These are phyloP conservation scores for Oscheius sp. DNA, from an alignment of 2,888 invertebrate species.

Conservation along the genomic window DNA sequence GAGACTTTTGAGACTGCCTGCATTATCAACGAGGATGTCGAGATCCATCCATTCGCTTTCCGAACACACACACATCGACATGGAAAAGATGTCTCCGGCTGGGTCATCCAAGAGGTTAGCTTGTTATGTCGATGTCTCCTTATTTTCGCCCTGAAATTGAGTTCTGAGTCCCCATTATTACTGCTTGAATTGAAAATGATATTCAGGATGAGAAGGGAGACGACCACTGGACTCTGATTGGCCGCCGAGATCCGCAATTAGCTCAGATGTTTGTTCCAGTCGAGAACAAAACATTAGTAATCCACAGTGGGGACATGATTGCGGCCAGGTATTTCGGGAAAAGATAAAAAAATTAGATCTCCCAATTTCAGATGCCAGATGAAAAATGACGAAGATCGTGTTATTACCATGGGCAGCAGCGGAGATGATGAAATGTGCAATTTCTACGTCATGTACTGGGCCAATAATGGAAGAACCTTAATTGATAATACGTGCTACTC, in stretches of 20 bases:
- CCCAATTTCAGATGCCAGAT: conserved; percentile 60
- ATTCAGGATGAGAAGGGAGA: conserved; percentile 47
- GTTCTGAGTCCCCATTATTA: not conserved
- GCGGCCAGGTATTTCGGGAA: conserved; percentile 39
- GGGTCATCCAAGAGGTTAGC: conserved; percentile 64
- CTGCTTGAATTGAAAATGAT: not conserved
- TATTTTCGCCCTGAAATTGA: not conserved
- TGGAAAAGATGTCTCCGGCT: conserved; percentile 66
- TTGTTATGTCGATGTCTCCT: not conserved
- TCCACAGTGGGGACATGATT: conserved; percentile 74
- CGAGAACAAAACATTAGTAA: conserved; percentile 78
- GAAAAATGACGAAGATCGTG: conserved; percentile 68
- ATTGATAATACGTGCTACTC: conserved; percentile 69
- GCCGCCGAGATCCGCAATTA: conserved; percentile 86
- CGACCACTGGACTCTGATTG: conserved; percentile 85
- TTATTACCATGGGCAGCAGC: conserved; percentile 66
- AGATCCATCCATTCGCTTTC: conserved; percentile 90
- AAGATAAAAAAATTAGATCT: not conserved
- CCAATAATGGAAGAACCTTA: conserved; percentile 56
- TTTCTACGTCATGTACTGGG: conserved; percentile 73
- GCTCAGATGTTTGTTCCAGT: conserved; percentile 95
- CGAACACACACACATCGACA: conserved; percentile 90
- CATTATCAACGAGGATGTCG: conserved; percentile 81
- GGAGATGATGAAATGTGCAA: conserved; percentile 74
- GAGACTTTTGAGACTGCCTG: conserved; percentile 88